Base-by-base conservation (phyloP, 2,113 vertebrate species). In the Hippopotamus amphibius region DNA sequence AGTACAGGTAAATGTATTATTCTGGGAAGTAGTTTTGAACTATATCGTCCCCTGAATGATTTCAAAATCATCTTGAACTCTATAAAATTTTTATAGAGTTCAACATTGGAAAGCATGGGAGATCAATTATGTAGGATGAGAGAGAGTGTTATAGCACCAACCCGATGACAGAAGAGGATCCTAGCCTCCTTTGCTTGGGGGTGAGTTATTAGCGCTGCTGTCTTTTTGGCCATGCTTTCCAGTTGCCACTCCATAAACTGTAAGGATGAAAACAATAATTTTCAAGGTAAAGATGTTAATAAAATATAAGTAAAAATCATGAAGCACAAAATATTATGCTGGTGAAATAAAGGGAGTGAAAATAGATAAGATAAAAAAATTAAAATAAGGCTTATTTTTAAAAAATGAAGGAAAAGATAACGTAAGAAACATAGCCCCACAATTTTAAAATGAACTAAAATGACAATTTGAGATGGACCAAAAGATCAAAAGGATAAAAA, bases 1-100 rank as follows among this genome's bases (percentile, higher is more conserved):
- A 86, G 3, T 88, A 37, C 61, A 66, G 57, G 41, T 92, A 55
- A 90, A 95, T 95, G 30, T 43, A 43, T 89, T 92, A 61, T 74
- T 97, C 30, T 28, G 14, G 72, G 46, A 95, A 85, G 46, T 48
- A 83, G 41, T 72, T 82, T 92, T 83, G 43, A 94, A 96, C 33
- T 77, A 10, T 68, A 77, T 57, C 10, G 15, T 69, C 37, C 86
- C 37, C 55, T 72, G 63, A 90, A 57, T 95, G 90, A 97, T 94
- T 88, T 90, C 30, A 90, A 37, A 37, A 37, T 37, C 37, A 37
- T 37, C 37, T 37, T 37, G 37, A 37, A 37, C 37, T 37, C 37
- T 37, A 37, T 93, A 89, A 93, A 88, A 41, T 26, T 92, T 71
- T 46, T 68, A 87, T 68, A 6, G 12, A 84, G 57, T 50, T 90